Percentiles rank a stretch among this genome's conserved stretches.
phyloP scores from a whole-genome alignment of 2,113 vertebrate species.

The Neodon shergylaensis region DNA sequence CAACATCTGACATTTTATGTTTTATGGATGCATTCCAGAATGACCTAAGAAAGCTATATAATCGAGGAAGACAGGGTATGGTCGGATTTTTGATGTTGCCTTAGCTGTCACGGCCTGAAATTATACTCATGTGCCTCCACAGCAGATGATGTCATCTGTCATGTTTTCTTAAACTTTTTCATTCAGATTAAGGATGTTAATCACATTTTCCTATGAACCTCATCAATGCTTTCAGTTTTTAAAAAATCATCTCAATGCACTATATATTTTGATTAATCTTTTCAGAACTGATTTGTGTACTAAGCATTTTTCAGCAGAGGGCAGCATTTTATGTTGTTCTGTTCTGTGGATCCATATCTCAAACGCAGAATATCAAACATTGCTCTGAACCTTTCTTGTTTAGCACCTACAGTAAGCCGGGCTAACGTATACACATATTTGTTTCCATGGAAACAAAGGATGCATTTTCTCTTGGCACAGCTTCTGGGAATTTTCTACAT shows the following conservation, averaged over 20 bases:
- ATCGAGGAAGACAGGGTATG: too few relatives aligned
- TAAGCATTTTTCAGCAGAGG: constrained; percentile 58
- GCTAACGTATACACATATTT: background rate
- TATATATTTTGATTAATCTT: background rate
- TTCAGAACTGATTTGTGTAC: background rate
- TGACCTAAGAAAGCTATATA: background rate
- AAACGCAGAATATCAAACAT: constrained; percentile 15
- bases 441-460: constrained; percentile 28
- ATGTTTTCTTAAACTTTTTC: background rate
- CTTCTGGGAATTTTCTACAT: constrained; percentile 33
- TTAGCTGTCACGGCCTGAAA: too few relatives aligned
- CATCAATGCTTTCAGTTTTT: background rate
- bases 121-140: background rate
- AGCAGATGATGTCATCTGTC: background rate
- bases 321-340: constrained; percentile 53
- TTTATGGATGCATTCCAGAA: background rate
- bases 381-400: background rate
- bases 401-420: background rate
- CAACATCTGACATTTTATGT: background rate
- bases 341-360: background rate
- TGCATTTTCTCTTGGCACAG: constrained; percentile 48
- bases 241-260: background rate
- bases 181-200: background rate
- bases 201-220: background rate
- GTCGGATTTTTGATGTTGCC: background rate